Conservation (phyloP, 2,797 vertebrate species). For the Coregonus ussuriensis region DNA sequence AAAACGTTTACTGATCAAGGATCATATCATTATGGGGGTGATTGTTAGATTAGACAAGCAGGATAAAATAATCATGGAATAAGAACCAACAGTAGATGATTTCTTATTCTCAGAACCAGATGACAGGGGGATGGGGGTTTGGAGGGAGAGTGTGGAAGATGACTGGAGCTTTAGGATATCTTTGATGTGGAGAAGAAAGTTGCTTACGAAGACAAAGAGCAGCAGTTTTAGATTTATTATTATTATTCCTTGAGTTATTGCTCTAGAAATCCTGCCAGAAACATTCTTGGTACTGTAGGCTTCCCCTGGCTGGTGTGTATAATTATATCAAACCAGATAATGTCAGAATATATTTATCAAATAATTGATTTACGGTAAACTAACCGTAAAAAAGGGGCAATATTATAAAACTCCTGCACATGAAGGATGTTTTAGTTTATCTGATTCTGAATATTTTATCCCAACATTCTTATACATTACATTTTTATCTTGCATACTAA, state of each 20-base stretch:
- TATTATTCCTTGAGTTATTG: conserved; percentile 20
- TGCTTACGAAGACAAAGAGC: conserved; percentile 17
- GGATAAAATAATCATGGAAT: background rate
- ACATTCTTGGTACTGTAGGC: background rate
- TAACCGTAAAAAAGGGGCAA: background rate
- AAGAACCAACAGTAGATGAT: background rate
- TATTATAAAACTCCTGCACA: background rate
- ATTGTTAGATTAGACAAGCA: conserved; percentile 5
- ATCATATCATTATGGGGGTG: conserved; percentile 8
- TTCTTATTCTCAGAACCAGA: background rate
- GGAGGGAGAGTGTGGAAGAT: background rate
- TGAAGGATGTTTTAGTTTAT: conserved; percentile 5
- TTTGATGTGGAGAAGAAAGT: background rate
- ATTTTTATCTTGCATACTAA: background rate
- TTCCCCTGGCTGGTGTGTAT: conserved; percentile 3
- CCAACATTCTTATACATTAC: background rate
- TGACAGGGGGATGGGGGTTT: background rate
- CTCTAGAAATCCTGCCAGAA: conserved; percentile 10
- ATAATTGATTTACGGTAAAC: conserved; percentile 22
- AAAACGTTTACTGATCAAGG: conserved; percentile 28
- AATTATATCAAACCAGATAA: conserved; percentile 13
- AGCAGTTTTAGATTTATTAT: conserved; percentile 9
- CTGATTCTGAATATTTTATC: background rate
- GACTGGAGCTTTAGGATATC: background rate
- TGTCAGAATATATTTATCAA: conserved; percentile 27